phyloP scores from a whole-genome alignment of 2,888 invertebrate genomes.

The Micropterix aruncella region DNA sequence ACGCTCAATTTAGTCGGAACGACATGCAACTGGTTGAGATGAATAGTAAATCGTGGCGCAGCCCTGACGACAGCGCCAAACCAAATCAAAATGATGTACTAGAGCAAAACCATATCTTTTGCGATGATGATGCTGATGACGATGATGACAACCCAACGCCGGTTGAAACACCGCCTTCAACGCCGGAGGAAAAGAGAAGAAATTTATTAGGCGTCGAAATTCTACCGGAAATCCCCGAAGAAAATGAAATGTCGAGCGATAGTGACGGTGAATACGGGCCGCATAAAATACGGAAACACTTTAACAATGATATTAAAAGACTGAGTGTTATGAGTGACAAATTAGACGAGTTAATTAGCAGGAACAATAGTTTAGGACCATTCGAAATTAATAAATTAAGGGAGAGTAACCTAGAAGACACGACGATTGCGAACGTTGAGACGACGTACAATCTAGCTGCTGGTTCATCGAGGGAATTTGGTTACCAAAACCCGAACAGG shows the following conservation, averaged over 20 bases:
- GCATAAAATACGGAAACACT: conserved; percentile 22
- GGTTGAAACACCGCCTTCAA: conserved; percentile 31
- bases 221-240: conserved; percentile 38
- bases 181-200: conserved; percentile 32
- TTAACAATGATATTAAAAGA: conserved; percentile 34
- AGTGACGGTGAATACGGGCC: conserved; percentile 17
- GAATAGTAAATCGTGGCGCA: conserved; percentile 24
- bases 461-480: not conserved
- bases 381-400: not conserved
- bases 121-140: conserved; percentile 17
- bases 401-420: not conserved
- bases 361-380: not conserved
- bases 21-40: conserved; percentile 30
- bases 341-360: conserved; percentile 27
- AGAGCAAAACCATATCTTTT: conserved; percentile 2
- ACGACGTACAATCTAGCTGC: not conserved
- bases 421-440: not conserved
- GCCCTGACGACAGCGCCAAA: conserved; percentile 22
- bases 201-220: conserved; percentile 37
- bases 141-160: conserved; percentile 11
- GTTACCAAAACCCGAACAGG: not conserved
- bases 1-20: conserved; percentile 13
- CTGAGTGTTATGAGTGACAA: conserved; percentile 36
- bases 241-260: conserved; percentile 25
- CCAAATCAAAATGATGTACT: not conserved